Percentiles rank a stretch among this genome's conserved stretches.
These are phyloP conservation scores for Drosophila kepulauana DNA, from an alignment of 1,140 invertebrate genomes.

Conservation along the genomic window DNA sequence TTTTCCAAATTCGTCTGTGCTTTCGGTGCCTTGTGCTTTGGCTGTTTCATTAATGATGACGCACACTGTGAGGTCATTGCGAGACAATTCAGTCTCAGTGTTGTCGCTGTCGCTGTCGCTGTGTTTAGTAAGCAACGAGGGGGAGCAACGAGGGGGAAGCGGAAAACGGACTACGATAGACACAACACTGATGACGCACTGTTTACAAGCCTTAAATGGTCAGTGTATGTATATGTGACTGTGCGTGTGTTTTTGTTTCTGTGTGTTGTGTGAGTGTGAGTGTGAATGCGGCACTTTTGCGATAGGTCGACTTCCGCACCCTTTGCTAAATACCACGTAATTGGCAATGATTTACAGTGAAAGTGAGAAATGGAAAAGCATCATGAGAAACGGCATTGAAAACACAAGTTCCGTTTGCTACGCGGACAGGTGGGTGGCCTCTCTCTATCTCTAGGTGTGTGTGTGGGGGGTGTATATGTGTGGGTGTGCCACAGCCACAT, in stretches of 20 bases:
- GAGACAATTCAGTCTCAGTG: constrained; percentile 38
- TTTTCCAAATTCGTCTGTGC: constrained; percentile 44
- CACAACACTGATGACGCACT: constrained; percentile 67
- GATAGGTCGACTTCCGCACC: constrained; percentile 40
- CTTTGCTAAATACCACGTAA: constrained; percentile 48
- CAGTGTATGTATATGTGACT: background rate
- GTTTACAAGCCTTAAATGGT: constrained; percentile 17
- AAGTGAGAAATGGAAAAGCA: constrained; percentile 30
- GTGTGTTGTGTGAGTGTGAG: constrained; percentile 10
- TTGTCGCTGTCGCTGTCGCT: constrained; percentile 20
- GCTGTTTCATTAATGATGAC: constrained; percentile 71
- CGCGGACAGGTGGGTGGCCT: constrained; percentile 15
- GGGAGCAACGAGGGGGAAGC: background rate
- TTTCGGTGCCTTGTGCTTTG: constrained; percentile 29
- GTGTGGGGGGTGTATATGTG: background rate
- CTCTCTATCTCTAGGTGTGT: background rate
- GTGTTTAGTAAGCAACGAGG: background rate
- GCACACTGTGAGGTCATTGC: constrained; percentile 74
- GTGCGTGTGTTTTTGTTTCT: background rate
- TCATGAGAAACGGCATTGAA: constrained; percentile 65
- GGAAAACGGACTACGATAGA: constrained; percentile 7
- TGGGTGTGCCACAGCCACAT: constrained; percentile 11
- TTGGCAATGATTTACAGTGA: constrained; percentile 67
- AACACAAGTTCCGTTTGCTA: constrained; percentile 50
- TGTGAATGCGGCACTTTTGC: constrained; percentile 7